phyloP scores from a whole-genome alignment of 2,113 vertebrate species.

The Electrona antarctica region DNA sequence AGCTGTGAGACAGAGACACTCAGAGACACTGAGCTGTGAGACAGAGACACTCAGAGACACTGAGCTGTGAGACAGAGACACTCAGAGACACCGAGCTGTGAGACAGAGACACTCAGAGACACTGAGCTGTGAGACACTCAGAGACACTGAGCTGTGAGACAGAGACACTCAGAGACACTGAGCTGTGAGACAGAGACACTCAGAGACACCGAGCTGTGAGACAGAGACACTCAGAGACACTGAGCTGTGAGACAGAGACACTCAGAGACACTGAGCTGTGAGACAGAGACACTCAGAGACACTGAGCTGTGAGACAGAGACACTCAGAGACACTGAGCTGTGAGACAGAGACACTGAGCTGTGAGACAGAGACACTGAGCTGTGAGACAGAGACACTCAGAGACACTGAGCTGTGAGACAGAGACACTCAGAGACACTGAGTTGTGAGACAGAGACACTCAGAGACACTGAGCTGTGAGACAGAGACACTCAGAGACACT shows the following conservation, averaged over 20 bases:
- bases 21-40: conserved; percentile 21
- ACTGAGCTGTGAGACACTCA: conserved; percentile 16
- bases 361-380: conserved; percentile 21
- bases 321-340: conserved; percentile 16
- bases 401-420: conserved; percentile 21
- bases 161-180: conserved; percentile 21
- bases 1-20: too few relatives aligned
- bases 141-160: conserved; percentile 21
- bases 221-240: too few relatives aligned
- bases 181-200: too few relatives aligned
- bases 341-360: conserved; percentile 21
- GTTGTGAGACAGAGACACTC: too few relatives aligned
- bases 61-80: conserved; percentile 15
- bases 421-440: conserved; percentile 19
- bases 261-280: conserved; percentile 20
- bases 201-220: conserved; percentile 21
- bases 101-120: too few relatives aligned
- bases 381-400: too few relatives aligned
- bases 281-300: too few relatives aligned
- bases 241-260: conserved; percentile 15
- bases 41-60: too few relatives aligned
- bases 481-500: too few relatives aligned
- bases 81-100: conserved; percentile 19
- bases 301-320: conserved; percentile 16
- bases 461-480: conserved; percentile 22